Evolutionary conservation across 2,888 invertebrate species (phyloP), one percentile per base, ranked within the genome.

Genomic region (Eueremaeus valkanovi): DNA sequence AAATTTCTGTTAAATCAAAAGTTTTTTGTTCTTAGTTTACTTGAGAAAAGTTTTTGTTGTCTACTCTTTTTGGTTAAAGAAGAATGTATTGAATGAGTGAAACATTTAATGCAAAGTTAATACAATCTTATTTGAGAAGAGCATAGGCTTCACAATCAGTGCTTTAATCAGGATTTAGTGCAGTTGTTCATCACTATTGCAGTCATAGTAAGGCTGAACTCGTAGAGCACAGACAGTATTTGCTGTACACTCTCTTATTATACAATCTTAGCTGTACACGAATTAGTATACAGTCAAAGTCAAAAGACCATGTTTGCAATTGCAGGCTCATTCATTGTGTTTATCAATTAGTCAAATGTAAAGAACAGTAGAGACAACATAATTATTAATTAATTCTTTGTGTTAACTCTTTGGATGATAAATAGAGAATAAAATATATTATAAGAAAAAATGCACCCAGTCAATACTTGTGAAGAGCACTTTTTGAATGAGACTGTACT

Each of bases 151-250:
- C 66, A 31, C 36, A 66, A 66, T 66, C 33, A 66, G 33, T 36
- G 66, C 66, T 36, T 66, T 66, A 66, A 66, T 66, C 66, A 66
- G 66, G 66, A 66, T 66, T 66, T 66, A 66, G 66, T 66, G 66
- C 16, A 66, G n/a, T 66, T 36, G 9, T 66, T 36, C 66, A 36
- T 66, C 66, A 66, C 66, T 27, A 58, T 27, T 58, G 24, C 11
- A 5, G 9, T 51, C 8, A 16, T 9, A 36, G 5, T 8, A 5
- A 36, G 36, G 36, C 11, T 8, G 36, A 36, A 36, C 36, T 8
- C 36, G n/a, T n/a, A n/a, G 3, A 49, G 49, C 49, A 49, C 49
- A 49, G 8, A 16, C 49, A 11, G 21, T 49, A 49, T 49, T 11
- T 49, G 18, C 49, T 11, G 16, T 11, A 16, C 49, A 49, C 21